Evolutionary conservation across 2,113 vertebrate genomes (phyloP).

Genomic region (Mormyrus lacerda): DNA sequence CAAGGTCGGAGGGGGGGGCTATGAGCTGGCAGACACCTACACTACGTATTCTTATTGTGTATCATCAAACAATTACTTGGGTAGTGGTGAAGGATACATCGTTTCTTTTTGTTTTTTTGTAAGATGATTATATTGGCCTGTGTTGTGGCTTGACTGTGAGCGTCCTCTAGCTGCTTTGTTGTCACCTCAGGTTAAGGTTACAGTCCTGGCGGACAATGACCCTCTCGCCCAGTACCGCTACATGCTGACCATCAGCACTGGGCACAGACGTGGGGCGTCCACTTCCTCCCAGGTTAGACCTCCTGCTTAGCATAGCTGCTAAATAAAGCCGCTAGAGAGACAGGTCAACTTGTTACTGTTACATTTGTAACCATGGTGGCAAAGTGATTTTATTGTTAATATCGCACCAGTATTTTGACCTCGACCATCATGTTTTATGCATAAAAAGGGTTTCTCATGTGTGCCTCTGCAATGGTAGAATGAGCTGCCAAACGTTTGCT

Average conservation of each 20-base stretch:
- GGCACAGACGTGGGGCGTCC: conserved; percentile 76
- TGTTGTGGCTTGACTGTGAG: not conserved
- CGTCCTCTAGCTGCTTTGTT: not conserved
- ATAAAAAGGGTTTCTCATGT: not conserved
- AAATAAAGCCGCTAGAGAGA: not conserved
- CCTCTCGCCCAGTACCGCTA: conserved; percentile 84
- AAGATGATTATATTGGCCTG: not conserved
- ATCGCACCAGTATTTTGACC: not conserved
- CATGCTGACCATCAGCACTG: conserved; percentile 78
- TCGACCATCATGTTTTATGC: not conserved
- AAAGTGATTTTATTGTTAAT: not conserved
- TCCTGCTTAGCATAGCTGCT: not conserved
- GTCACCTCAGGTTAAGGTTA: conserved; percentile 73
- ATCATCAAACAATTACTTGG: not conserved
- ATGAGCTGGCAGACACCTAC: not conserved
- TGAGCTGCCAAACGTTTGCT: not conserved
- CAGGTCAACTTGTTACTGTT: not conserved
- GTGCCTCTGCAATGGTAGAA: not conserved
- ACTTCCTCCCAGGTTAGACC: conserved; percentile 78
- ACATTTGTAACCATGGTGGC: not conserved
- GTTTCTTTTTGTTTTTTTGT: not conserved
- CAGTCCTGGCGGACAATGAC: conserved; percentile 81
- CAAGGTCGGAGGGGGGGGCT: conserved; percentile 61
- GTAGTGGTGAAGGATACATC: not conserved
- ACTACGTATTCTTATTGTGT: not conserved